Percentiles rank a stretch among this genome's conserved stretches.
Conservation (phyloP, 2,888 invertebrate genomes). For the Ligdia adustata region DNA sequence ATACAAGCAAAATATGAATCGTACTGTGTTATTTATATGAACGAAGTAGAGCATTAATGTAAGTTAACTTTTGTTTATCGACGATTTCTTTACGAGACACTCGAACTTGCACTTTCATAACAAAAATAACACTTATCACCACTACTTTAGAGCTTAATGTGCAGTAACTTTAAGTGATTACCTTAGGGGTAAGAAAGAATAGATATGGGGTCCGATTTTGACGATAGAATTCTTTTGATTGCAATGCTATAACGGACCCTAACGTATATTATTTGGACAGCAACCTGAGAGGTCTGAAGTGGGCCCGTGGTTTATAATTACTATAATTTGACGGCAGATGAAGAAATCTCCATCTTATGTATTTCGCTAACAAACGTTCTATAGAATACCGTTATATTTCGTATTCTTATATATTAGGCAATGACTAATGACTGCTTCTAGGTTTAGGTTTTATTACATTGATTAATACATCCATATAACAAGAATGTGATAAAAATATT, state of each 20-base stretch:
- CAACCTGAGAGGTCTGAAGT: slow-evolving; percentile 79
- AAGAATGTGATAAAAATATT: too few species aligned
- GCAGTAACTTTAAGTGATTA: slow-evolving; percentile 19
- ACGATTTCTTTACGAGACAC: slow-evolving; percentile 73
- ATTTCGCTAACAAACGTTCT: slow-evolving; percentile 23
- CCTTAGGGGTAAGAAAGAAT: slow-evolving; percentile 75
- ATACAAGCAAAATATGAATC: too few species aligned
- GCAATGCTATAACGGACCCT: slow-evolving; percentile 77
- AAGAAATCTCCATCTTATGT: slow-evolving; percentile 53
- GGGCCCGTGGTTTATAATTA: slow-evolving; percentile 79
- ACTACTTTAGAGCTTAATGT: slow-evolving; percentile 37
- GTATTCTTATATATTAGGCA: too few species aligned
- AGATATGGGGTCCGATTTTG: slow-evolving; percentile 78
- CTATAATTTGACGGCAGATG: slow-evolving; percentile 79
- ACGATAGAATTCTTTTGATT: slow-evolving; percentile 76
- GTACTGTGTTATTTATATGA: slow-evolving; percentile 52
- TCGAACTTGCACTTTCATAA: slow-evolving; percentile 53
- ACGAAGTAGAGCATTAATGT: slow-evolving; percentile 72
- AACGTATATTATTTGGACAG: slow-evolving; percentile 84
- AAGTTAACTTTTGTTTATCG: slow-evolving; percentile 80
- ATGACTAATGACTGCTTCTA: too few species aligned
- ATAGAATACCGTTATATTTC: slow-evolving; percentile 25
- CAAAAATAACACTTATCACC: slow-evolving; percentile 34
- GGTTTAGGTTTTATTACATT: too few species aligned
- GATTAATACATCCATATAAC: too few species aligned